A percentile compares a stretch with the other conserved stretches of the same genome.
Evolutionary conservation across 2,888 invertebrate genomes (phyloP).

Genomic region (Entomobrya proxima): DNA sequence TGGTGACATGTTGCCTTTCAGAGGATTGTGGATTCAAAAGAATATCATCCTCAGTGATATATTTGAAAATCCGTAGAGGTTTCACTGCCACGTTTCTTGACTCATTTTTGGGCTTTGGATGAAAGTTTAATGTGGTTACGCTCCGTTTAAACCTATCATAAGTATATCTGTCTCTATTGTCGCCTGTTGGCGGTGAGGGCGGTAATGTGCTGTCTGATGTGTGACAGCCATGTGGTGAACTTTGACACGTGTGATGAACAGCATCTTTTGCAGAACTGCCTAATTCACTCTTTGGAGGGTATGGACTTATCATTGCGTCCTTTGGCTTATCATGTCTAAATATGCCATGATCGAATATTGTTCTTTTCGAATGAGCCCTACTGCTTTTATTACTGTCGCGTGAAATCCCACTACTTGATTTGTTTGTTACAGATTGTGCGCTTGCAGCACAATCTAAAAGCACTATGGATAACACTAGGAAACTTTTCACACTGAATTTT

Average conservation of each 20-base stretch:
- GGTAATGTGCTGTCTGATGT: neutral
- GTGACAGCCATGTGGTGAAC: constrained; percentile 20
- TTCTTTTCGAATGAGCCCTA: neutral
- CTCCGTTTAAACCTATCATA: constrained; percentile 58
- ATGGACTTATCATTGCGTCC: constrained; percentile 5
- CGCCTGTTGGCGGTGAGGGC: neutral
- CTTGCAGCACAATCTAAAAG: neutral
- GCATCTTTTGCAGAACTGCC: neutral
- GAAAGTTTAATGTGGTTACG: constrained; percentile 56
- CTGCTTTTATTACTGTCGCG: constrained; percentile 6
- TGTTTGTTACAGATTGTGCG: neutral
- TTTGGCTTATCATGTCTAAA: constrained; percentile 55
- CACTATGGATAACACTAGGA: neutral
- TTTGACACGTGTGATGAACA: constrained; percentile 6
- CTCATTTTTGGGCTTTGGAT: constrained; percentile 49
- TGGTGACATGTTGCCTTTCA: constrained; percentile 15
- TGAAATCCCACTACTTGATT: neutral
- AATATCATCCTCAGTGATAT: constrained; percentile 68
- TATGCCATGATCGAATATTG: constrained; percentile 51
- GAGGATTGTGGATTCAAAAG: neutral
- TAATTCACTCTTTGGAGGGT: constrained; percentile 22
- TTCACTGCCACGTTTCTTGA: constrained; percentile 61
- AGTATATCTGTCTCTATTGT: constrained; percentile 41
- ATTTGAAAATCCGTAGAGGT: constrained; percentile 73
- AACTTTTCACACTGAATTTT: neutral